Evolutionary conservation across 2,888 invertebrate genomes (phyloP).

Genomic region (Panzeria rudis): DNA sequence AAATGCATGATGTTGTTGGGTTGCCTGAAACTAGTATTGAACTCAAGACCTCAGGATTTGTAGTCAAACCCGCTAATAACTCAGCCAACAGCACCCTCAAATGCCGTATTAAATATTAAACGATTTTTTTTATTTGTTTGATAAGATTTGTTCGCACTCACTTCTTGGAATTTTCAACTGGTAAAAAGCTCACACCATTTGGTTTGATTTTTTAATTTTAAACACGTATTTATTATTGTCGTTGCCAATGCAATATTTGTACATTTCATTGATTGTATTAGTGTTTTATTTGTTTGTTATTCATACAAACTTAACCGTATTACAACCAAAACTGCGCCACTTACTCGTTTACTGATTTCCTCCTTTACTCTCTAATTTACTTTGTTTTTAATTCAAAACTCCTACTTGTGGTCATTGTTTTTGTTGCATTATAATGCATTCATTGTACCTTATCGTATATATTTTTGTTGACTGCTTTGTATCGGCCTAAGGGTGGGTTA

Average conservation of each 20-base stretch:
- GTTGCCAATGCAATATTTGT: conserved; percentile 28
- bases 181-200: neutral
- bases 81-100: too few species aligned
- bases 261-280: neutral
- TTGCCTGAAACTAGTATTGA: too few species aligned
- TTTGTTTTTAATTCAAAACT: conserved; percentile 17
- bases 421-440: conserved; percentile 33
- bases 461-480: neutral
- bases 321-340: conserved; percentile 26
- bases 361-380: conserved; percentile 9
- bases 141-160: neutral
- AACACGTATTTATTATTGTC: conserved; percentile 43
- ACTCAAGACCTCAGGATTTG: too few species aligned
- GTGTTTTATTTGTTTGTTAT: conserved; percentile 9
- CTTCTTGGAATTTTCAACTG: neutral
- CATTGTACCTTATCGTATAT: neutral
- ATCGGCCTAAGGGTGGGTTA: conserved; percentile 27
- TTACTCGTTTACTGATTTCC: conserved; percentile 23
- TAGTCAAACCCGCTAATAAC: too few species aligned
- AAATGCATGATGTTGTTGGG: too few species aligned
- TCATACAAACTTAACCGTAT: neutral
- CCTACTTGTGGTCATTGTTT: conserved; percentile 36
- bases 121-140: too few species aligned
- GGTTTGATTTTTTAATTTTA: neutral
- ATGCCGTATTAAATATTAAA: too few species aligned